These are phyloP conservation scores for Oscheius onirici DNA, from an alignment of 2,888 invertebrate genomes.

Conservation along the genomic window DNA sequence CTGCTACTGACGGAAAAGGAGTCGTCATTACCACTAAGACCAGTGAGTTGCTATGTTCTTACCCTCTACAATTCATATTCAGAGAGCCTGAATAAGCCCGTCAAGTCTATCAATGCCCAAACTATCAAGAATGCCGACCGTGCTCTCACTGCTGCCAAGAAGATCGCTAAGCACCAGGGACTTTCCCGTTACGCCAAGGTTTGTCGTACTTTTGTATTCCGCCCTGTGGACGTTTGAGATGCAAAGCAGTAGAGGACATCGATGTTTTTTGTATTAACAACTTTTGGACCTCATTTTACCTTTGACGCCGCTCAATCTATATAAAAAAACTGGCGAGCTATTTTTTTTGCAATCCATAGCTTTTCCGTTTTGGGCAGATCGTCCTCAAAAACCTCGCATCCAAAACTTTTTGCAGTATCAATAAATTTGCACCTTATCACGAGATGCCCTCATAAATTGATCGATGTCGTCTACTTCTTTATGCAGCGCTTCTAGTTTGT, in stretches of 20 bases:
- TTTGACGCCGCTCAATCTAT: no score
- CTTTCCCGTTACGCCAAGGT: conserved; percentile 34
- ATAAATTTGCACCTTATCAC: no score
- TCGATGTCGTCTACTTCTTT: conserved; percentile 25
- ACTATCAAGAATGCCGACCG: conserved; percentile 47
- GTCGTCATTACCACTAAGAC: conserved; percentile 89
- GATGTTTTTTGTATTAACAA: no score
- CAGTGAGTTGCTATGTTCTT: conserved; percentile 60
- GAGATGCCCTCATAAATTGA: conserved; percentile 18
- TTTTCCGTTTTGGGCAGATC: no score
- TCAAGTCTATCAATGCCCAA: conserved; percentile 44
- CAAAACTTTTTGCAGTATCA: no score
- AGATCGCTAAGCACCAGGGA: conserved; percentile 49
- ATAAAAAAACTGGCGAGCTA: no score
- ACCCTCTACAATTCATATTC: neutral
- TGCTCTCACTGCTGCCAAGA: conserved; percentile 39
- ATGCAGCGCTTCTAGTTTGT: conserved; percentile 33
- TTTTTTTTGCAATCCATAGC: no score
- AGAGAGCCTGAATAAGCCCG: conserved; percentile 36
- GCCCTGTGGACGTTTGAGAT: no score
- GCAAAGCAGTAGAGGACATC: no score
- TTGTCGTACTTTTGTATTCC: no score
- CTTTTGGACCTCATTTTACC: no score
- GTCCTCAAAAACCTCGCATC: no score
- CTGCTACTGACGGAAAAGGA: conserved; percentile 85